Evolutionary conservation across 1,140 invertebrate genomes (phyloP), one percentile per base, ranked within the genome.

Genomic region (Saxidomus purpurata): DNA sequence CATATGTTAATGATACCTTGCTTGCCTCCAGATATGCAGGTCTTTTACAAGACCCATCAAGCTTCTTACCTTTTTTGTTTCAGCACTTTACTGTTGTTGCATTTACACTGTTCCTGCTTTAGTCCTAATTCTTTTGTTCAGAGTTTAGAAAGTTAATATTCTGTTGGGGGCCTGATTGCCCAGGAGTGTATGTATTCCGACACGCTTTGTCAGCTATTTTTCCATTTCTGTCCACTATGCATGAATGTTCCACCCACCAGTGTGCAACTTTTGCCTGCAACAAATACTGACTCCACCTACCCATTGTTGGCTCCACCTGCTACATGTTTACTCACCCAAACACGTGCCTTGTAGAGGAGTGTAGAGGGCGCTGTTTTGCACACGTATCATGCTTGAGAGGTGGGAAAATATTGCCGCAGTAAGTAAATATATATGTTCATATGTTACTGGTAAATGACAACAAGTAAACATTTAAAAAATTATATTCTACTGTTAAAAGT

Each of bases 191-290:
- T 52, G 47, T 9, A 11, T 11, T n/a, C n/a, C n/a, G n/a, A n/a
- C n/a, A n/a, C n/a, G n/a, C n/a, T n/a, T n/a, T n/a, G n/a, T 6
- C 4, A 38, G 67, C 34, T 34, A 71, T 6, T 4, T 38, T 25
- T 15, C 59, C 17, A 11, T 36, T 71, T 71, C 15, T 71, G 67
- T 40, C 67, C 67, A 38, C 67, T 55, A 34, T 52, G 76, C 76
- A 79, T 79, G 76, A 79, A 52, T 79, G 76, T 43, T 47, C 40
- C 76, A 79, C 47, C 74, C 74, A 77, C 67, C 34, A 71, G n/a
- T 36, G 25, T 67, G 63, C n/a, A 31, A 67, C 6, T 43, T 43
- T 15, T 15, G 15, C n/a, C 19, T 63, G 25, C 59, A 63, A n/a
- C n/a, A n/a, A n/a, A n/a, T 6, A 9, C 59, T 63, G 71, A 76